Percentiles rank a stretch among this genome's conserved stretches.
Conservation (phyloP, 2,113 vertebrate species). For the Macroglossus sobrinus region DNA sequence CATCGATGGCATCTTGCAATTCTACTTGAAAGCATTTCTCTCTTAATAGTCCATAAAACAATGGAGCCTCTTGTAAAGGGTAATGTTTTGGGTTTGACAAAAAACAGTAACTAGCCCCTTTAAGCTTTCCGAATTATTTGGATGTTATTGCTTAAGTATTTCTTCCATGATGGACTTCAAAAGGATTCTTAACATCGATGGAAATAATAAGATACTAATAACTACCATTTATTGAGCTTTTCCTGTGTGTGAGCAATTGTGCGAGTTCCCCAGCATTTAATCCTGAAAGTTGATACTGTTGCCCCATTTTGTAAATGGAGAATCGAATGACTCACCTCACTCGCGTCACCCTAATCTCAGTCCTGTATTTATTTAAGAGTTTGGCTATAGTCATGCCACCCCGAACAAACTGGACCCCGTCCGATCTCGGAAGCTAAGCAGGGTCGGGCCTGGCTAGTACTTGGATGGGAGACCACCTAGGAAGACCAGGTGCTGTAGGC, state of each 20-base stretch:
- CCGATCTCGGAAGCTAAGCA: too few relatives aligned
- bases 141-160: background rate
- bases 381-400: too few relatives aligned
- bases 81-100: background rate
- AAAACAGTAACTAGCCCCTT: background rate
- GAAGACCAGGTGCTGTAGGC: too few relatives aligned
- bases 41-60: background rate
- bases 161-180: background rate
- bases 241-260: background rate
- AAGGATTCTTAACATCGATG: background rate
- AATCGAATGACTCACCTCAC: accelerated
- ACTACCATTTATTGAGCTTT: background rate
- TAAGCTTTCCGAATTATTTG: background rate
- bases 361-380: background rate
- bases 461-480: too few relatives aligned
- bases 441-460: too few relatives aligned
- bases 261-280: background rate
- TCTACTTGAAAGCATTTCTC: background rate
- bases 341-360: background rate
- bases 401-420: too few relatives aligned
- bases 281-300: too few relatives aligned
- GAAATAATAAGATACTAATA: background rate
- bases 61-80: background rate
- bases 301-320: background rate
- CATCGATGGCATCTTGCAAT: background rate